These are phyloP conservation scores for Thyatira batis DNA, from an alignment of 2,888 invertebrate species.

Conservation along the genomic window DNA sequence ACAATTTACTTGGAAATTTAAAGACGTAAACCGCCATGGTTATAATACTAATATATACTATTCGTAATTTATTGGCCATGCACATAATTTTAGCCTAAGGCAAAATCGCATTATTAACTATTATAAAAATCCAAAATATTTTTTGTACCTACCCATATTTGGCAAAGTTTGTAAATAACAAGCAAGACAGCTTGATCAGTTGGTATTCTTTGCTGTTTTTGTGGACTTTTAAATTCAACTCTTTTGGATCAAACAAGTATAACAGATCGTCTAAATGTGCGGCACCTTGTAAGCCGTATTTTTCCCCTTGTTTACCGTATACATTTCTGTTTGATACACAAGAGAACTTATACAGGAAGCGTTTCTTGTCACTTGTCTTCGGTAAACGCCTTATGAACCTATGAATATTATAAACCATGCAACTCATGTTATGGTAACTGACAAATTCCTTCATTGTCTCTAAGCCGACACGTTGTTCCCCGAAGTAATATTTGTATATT, in stretches of 20 bases:
- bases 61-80: too few relatives aligned
- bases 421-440: slow-evolving; percentile 22
- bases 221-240: slow-evolving; percentile 30
- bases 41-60: too few relatives aligned
- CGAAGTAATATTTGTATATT: slow-evolving; percentile 34
- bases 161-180: slow-evolving; percentile 55
- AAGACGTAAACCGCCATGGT: too few relatives aligned
- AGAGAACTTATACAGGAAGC: slow-evolving; percentile 43
- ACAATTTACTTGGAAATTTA: too few relatives aligned
- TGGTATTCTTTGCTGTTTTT: slow-evolving; percentile 38
- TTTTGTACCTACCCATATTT: slow-evolving; percentile 53
- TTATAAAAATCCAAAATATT: not conserved
- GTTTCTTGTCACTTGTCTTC: slow-evolving; percentile 15
- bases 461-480: slow-evolving; percentile 20
- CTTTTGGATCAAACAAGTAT: slow-evolving; percentile 41
- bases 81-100: too few relatives aligned
- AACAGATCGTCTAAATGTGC: slow-evolving; percentile 46
- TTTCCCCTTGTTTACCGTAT: slow-evolving; percentile 28
- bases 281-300: slow-evolving; percentile 37
- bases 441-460: slow-evolving; percentile 29
- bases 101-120: too few relatives aligned
- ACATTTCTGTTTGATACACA: slow-evolving; percentile 41
- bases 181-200: slow-evolving; percentile 43
- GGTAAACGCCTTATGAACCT: slow-evolving; percentile 28
- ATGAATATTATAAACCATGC: slow-evolving; percentile 29